Evolutionary conservation across 2,797 vertebrate species (phyloP).

Genomic region (Lycodopsis pacificus): DNA sequence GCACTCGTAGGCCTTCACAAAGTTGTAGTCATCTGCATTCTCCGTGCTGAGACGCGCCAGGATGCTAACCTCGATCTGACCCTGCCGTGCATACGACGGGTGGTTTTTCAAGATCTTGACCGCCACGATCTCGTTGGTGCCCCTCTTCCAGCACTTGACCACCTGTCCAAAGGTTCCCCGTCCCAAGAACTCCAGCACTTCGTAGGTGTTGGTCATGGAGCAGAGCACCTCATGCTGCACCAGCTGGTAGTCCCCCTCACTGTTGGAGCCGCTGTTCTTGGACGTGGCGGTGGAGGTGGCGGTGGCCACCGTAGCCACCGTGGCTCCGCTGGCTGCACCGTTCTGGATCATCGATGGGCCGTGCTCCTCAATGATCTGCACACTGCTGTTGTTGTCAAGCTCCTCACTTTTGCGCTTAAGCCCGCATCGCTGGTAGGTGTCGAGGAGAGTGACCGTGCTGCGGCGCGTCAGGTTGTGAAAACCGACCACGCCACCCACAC

Average conservation of each 20-base stretch:
- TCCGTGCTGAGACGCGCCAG: slow-evolving; percentile 97
- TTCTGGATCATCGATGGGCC: slow-evolving; percentile 95
- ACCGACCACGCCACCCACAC: slow-evolving; percentile 83
- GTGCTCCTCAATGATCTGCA: slow-evolving; percentile 96
- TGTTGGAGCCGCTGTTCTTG: slow-evolving; percentile 97
- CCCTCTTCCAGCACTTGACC: slow-evolving; percentile 99
- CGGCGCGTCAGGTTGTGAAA: slow-evolving; percentile 98
- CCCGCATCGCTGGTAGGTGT: slow-evolving; percentile 99
- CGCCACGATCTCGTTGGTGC: slow-evolving; percentile 99
- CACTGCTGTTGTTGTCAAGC: slow-evolving; percentile 96
- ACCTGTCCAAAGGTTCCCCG: slow-evolving; percentile 98
- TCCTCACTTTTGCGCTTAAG: slow-evolving; percentile 99
- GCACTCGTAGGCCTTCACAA: slow-evolving; percentile 97
- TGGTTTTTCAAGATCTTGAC: slow-evolving; percentile 99
- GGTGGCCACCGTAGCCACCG: slow-evolving; percentile 89
- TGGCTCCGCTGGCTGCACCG: slow-evolving; percentile 81
- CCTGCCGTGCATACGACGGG: slow-evolving; percentile 97
- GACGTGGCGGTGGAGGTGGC: slow-evolving; percentile 95
- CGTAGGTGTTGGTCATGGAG: slow-evolving; percentile 99
- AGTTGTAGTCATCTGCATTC: slow-evolving; percentile 98
- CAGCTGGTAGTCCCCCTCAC: slow-evolving; percentile 97
- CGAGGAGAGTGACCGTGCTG: slow-evolving; percentile 98
- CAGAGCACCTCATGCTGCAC: slow-evolving; percentile 98
- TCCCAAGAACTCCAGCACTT: slow-evolving; percentile 97
- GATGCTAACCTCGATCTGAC: slow-evolving; percentile 99